Base-by-base conservation (phyloP, 1,140 invertebrate genomes). In the Leptinotarsa defecta region DNA sequence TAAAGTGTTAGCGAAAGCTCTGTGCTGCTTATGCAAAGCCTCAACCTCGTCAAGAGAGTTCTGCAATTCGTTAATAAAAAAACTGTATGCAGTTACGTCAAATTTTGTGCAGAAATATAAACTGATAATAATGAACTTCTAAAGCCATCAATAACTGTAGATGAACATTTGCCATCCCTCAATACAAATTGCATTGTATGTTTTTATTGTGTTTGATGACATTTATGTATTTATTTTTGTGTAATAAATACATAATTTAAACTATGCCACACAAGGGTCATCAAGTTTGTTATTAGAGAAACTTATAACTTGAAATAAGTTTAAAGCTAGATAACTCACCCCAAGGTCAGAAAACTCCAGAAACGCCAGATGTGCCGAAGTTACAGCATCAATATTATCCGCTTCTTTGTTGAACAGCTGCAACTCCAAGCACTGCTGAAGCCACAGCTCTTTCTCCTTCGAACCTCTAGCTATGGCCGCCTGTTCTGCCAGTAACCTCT, bases 381-480 rank as follows among this genome's bases (percentile, higher is more conserved):
- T 97, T 4, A 95, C 93, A 1, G 97, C 96, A 87, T 99, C 97
- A 76, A 99, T 97, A 84, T 98, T 95, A 86, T 99, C 97, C 0
- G 97, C 97, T 87, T 99, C 98, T 71, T 95, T 91, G 85, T 97
- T 98, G 86, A 99, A 98, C 75, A 94, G 90, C 86, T 96, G 94
- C 68, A 98, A 86, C 81, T 97, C 94, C 19, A 96, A 87, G 77
- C 94, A 93, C 83, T 98, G 95, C 76, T 92, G 89, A 48, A 97
- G 86, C 90, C 93, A 94, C 68, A 91, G 90, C 27, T 95, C 91
- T 83, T 97, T 97, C 49, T 94, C 90, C 61, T 90, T 86, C 94
- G 95, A 97, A 86, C 91, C 92, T 75, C 91, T 90, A 43, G 89
- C 87, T 1, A 98, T 91, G 3, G 91, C 90, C 74, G 91, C 89